Evolutionary conservation across 2,888 invertebrate genomes (phyloP), one percentile per base, ranked within the genome.

Genomic region (Acleris sparsana): DNA sequence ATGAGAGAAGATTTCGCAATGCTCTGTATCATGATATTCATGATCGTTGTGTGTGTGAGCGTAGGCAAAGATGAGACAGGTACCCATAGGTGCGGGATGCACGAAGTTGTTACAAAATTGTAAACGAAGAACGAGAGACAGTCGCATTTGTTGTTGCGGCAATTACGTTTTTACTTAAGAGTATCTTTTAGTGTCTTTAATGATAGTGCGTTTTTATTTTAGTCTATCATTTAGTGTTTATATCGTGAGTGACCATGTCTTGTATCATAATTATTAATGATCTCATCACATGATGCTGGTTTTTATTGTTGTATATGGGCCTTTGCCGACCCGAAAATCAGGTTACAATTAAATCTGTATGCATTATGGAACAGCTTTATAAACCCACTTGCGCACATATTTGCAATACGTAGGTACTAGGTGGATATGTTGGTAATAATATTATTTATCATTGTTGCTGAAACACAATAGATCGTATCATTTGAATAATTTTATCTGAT

Each of bases 401-500:
- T 86, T 86, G 85, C 84, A 83, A 85, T 86, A 86, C 84, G 85
- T 9, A 33, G 33, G 33, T 83, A 85, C 83, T 82, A 61, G 52
- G 61, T 65, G 56, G 65, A 66, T 66, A 61, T 56, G 60, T 65
- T 85, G 85, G 85, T 88, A 86, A 85, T 88, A 87, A 85, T 86
- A 86, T 86, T 88, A 87, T 89, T 87, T 88, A 89, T 89, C 89
- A 89, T 88, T 89, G 89, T 90, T 86, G 82, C 83, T 84, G 87
- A 86, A 88, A 86, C 84, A 88, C 90, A 90, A 90, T 89, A 89
- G 89, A 89, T 89, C 86, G 86, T 90, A 89, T 89, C 87, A 89
- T 91, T 90, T 89, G 88, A 90, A 90, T 91, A 89, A 89, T 89
- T 89, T 88, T 89, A 89, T 89, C 88, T 84, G 85, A 86, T 86